Base-by-base conservation (phyloP, 2,888 invertebrate genomes). In the Cantharis flavilabris region DNA sequence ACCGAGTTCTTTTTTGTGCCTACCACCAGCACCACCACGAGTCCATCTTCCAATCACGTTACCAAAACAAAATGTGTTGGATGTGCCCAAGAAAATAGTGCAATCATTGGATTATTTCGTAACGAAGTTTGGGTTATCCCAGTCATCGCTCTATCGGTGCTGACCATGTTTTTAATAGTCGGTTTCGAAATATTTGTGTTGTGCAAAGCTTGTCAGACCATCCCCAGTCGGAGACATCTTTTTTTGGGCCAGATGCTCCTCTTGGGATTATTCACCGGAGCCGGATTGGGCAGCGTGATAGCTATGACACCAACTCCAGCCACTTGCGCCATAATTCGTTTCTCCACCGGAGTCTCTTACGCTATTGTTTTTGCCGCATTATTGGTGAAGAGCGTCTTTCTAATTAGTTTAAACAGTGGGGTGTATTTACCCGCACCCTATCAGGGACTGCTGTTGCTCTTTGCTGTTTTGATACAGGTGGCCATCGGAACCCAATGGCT, bases 371-470 rank as follows among this genome's bases (percentile, higher is more conserved):
- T 97, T 88, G 95, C 97, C 63, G 95, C 97, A 0, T 91, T 98
- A 71, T 91, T 98, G 83, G 98, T 98, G 81, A 98, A 98, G 89
- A 96, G 97, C 88, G 96, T 98, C 82, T 97, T 98, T 88, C 92
- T 98, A 78, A 93, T 98, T 82, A 97, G 97, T 86, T 92, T 97
- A 79, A 97, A 97, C 88, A 94, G 95, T 73, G 97, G 96, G 79
- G 96, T 97, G 71, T 97, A 98, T 87, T 90, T 98, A 74, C 97
- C 97, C 73, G 97, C 97, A 9, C 95, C 96, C 13, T 98, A 98
- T 88, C 98, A 98, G 89, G 95, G 94, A 80, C 91, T 98, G 28
- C 91, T 98, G 83, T 90, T 98, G 82, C 92, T 97, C 84, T 98
- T 98, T 87, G 96, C 97, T 26, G 95, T 97, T 77, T 93, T 96